These are phyloP conservation scores for Mnemiopsis leidyi DNA, from an alignment of 37 sponge, comb jelly and placozoan genomes.

Conservation along the genomic window DNA sequence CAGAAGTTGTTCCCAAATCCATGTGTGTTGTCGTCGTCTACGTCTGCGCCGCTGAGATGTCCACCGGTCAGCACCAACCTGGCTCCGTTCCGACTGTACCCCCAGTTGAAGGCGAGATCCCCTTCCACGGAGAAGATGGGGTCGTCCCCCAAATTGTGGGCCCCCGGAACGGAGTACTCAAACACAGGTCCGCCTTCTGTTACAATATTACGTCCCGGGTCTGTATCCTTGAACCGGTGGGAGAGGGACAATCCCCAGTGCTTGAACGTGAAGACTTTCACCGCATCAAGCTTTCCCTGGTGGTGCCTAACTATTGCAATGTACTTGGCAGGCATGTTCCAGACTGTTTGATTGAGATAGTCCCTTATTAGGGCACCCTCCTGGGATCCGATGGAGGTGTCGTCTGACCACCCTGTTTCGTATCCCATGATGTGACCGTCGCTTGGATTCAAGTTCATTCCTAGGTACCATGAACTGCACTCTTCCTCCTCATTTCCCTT, in stretches of 20 bases:
- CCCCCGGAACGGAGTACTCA: background rate
- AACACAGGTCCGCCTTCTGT: background rate
- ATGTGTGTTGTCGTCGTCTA: conserved; percentile 20
- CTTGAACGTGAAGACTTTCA: conserved; percentile 4
- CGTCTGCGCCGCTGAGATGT: background rate
- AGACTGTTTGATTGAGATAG: background rate
- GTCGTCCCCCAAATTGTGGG: background rate
- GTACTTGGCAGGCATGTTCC: background rate
- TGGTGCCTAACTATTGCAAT: conserved; percentile 20
- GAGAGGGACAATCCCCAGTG: background rate
- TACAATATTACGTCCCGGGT: background rate
- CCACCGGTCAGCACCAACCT: conserved; percentile 5
- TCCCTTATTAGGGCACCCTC: background rate
- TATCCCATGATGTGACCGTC: conserved; percentile 12
- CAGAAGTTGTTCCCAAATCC: background rate
- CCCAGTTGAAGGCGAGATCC: conserved; percentile 41
- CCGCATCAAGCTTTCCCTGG: background rate
- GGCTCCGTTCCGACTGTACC: background rate
- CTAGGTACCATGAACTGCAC: background rate
- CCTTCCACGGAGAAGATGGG: conserved; percentile 4
- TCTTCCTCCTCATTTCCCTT: background rate
- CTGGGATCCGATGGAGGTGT: background rate
- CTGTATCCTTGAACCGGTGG: background rate
- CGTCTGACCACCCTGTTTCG: background rate
- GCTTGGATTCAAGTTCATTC: background rate